Evolutionary conservation across 1,140 invertebrate species (phyloP), one percentile per base, ranked within the genome.

Genomic region (Cotesia vestalis): DNA sequence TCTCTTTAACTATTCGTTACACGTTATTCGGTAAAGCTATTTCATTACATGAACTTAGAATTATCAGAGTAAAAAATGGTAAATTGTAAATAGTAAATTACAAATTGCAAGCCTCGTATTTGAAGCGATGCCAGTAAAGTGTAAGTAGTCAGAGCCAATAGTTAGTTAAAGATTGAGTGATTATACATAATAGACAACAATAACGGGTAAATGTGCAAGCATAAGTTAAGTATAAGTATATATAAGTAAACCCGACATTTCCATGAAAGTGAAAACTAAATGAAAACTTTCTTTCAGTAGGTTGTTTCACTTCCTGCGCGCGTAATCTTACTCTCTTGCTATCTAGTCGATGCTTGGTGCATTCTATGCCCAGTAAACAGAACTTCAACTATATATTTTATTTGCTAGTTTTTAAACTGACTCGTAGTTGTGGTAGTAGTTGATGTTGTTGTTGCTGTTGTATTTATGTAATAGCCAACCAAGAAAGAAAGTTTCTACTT

Each of bases 181-280:
- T 67, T 53, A 53, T n/a, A 67, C 51, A 55, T 67, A 68, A 62
- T 52, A 66, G 40, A 34, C 73, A 66, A 46, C n/a, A 68, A 12
- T 11, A 46, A 46, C 8, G 11, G 8, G 6, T 46, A 46, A 46
- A 46, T 46, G 40, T 6, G 6, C 40, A 46, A 46, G 40, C 11
- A 11, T 46, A 46, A 46, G 40, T 8, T 6, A 6, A 46, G 11
- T 6, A 9, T 8, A 8, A 46, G 40, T 9, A 46, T 46, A 46
- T 27, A 27, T 27, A 46, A 9, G 40, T 46, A 11, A 68, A 34
- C 69, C 77, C 76, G 79, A 77, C 77, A 85, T 85, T 85, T 85
- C 80, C 82, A 84, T 84, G 84, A 87, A 87, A 87, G 84, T 86
- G 85, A 87, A 87, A 86, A 85, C 81, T 71, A 72, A 85, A 83